Conservation (phyloP, 2,797 vertebrate species). For the Sebastes miniatus region DNA sequence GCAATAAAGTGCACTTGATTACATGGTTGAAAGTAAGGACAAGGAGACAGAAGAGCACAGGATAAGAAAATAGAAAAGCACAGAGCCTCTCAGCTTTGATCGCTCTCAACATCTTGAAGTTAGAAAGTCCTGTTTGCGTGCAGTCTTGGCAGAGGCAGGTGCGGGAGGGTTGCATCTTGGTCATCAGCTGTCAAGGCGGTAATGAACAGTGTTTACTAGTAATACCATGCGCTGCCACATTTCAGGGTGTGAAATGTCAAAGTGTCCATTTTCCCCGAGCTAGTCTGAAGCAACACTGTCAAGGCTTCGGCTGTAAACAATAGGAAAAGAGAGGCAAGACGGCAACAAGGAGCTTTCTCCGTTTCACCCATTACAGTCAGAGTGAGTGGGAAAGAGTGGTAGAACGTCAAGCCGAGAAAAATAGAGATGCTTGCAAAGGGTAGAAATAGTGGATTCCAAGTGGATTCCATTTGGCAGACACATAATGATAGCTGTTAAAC, state of each 20-base stretch:
- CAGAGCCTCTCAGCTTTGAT: constrained; percentile 38
- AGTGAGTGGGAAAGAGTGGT: constrained; percentile 45
- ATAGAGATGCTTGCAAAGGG: constrained; percentile 49
- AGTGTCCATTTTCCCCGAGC: constrained; percentile 61
- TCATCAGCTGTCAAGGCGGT: constrained; percentile 65
- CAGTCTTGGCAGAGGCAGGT: constrained; percentile 32
- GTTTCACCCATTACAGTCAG: constrained; percentile 65
- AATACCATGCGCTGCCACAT: constrained; percentile 57
- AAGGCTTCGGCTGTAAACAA: constrained; percentile 56
- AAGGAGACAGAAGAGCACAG: constrained; percentile 37
- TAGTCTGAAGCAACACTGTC: constrained; percentile 56
- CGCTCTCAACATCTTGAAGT: constrained; percentile 27
- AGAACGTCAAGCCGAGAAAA: constrained; percentile 62
- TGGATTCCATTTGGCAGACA: constrained; percentile 65
- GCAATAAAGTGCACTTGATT: constrained; percentile 70
- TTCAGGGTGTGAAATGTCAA: constrained; percentile 72
- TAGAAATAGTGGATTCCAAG: constrained; percentile 55
- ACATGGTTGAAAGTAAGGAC: constrained; percentile 45
- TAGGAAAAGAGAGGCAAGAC: constrained; percentile 46
- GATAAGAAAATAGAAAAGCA: constrained; percentile 16
- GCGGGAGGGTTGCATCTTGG: constrained; percentile 47
- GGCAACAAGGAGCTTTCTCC: constrained; percentile 53
- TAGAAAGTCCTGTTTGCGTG: constrained; percentile 40
- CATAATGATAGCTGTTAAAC: constrained; percentile 73
- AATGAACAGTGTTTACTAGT: constrained; percentile 72